Evolutionary conservation across 2,888 invertebrate species (phyloP).

Genomic region (Cyrtodaria siliqua): DNA sequence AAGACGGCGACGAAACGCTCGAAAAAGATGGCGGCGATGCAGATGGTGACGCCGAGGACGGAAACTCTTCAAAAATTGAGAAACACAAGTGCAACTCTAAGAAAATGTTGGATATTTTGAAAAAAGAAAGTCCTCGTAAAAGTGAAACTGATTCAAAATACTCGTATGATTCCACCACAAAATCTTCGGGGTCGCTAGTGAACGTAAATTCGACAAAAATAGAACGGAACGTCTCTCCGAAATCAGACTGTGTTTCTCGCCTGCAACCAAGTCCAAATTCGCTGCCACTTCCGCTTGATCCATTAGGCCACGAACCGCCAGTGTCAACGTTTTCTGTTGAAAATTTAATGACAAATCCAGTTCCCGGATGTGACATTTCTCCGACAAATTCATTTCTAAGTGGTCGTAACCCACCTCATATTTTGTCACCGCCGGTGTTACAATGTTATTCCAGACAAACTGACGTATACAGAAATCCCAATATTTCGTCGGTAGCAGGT

Average conservation of each 20-base stretch:
- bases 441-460: slow-evolving; percentile 70
- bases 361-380: slow-evolving; percentile 67
- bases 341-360: slow-evolving; percentile 80
- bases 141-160: slow-evolving; percentile 45
- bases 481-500: slow-evolving; percentile 65
- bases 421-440: slow-evolving; percentile 77
- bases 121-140: slow-evolving; percentile 55
- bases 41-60: slow-evolving; percentile 64
- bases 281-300: slow-evolving; percentile 78
- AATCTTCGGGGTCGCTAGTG: slow-evolving; percentile 8
- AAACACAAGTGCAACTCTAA: slow-evolving; percentile 29
- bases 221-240: slow-evolving; percentile 76
- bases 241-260: slow-evolving; percentile 63
- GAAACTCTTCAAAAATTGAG: slow-evolving; percentile 61
- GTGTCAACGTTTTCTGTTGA: slow-evolving; percentile 81
- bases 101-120: slow-evolving; percentile 52
- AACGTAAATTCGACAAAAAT: slow-evolving; percentile 71
- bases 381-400: slow-evolving; percentile 57
- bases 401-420: slow-evolving; percentile 67
- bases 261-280: slow-evolving; percentile 70
- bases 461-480: slow-evolving; percentile 76
- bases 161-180: slow-evolving; percentile 3
- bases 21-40: slow-evolving; percentile 94
- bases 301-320: slow-evolving; percentile 66
- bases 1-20: slow-evolving; percentile 86